Evolutionary conservation across 1,140 invertebrate genomes (phyloP).

Genomic region (Drosophila chauvacae): DNA sequence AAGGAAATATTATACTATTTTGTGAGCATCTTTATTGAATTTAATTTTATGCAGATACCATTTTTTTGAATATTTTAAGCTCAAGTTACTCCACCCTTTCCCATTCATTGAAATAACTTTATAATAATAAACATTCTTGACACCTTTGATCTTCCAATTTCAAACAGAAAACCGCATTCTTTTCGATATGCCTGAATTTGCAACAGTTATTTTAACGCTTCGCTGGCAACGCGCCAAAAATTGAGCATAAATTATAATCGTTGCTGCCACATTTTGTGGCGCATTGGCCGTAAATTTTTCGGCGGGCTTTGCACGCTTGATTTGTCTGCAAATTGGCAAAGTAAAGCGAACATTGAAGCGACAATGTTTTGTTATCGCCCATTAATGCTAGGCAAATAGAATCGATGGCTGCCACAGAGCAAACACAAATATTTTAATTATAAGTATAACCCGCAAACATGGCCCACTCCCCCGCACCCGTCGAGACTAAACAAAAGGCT

Average conservation of each 20-base stretch:
- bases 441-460: conserved; percentile 32
- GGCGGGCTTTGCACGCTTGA: conserved; percentile 56
- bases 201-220: conserved; percentile 30
- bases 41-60: neutral
- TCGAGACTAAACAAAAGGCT: conserved; percentile 20
- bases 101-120: neutral
- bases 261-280: conserved; percentile 36
- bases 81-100: neutral
- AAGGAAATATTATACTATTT: neutral
- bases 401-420: neutral
- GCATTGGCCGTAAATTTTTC: conserved; percentile 52
- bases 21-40: neutral
- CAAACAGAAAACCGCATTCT: too few species aligned
- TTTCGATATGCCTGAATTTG: conserved; percentile 4
- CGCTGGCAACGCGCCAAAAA: conserved; percentile 9
- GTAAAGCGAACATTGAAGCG: conserved; percentile 35
- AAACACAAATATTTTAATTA: conserved; percentile 71
- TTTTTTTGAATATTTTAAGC: too few species aligned
- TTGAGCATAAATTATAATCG: conserved; percentile 36
- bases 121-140: neutral
- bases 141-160: neutral
- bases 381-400: conserved; percentile 68
- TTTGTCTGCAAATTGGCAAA: conserved; percentile 57
- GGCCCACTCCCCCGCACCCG: neutral
- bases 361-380: conserved; percentile 47